These are phyloP conservation scores for Margarornis squamiger DNA, from an alignment of 2,797 vertebrate genomes.

Conservation along the genomic window DNA sequence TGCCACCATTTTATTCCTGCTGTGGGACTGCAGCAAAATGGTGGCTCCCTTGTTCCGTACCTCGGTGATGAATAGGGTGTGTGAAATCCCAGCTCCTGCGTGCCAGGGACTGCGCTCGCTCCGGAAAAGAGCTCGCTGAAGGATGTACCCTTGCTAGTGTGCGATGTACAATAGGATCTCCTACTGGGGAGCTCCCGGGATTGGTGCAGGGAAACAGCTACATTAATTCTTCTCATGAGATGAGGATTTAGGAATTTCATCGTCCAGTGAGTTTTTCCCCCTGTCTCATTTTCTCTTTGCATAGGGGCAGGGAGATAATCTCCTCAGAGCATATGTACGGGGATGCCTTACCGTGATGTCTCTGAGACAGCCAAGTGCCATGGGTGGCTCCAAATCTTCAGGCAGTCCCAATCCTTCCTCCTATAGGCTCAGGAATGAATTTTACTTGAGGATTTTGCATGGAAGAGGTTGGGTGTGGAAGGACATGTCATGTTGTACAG, in stretches of 20 bases:
- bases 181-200: neutral
- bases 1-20: conserved; percentile 67
- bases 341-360: fast-evolving
- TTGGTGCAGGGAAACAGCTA: neutral
- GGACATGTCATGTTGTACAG: neutral
- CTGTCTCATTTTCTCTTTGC: fast-evolving
- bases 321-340: neutral
- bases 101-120: neutral
- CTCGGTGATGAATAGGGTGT: neutral
- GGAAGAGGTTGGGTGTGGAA: neutral
- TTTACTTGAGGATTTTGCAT: neutral
- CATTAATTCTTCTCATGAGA: conserved; percentile 32
- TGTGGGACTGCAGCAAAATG: conserved; percentile 68
- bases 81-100: conserved; percentile 1
- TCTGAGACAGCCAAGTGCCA: neutral
- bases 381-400: neutral
- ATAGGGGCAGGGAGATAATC: neutral
- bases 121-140: neutral
- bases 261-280: neutral
- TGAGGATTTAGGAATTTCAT: conserved; percentile 63
- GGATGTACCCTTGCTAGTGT: neutral
- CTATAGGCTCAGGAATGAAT: neutral
- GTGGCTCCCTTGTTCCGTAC: conserved; percentile 14
- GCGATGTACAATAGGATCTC: neutral
- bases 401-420: neutral